phyloP scores from a whole-genome alignment of 2,888 invertebrate species.

The Steinernema hermaphroditum region DNA sequence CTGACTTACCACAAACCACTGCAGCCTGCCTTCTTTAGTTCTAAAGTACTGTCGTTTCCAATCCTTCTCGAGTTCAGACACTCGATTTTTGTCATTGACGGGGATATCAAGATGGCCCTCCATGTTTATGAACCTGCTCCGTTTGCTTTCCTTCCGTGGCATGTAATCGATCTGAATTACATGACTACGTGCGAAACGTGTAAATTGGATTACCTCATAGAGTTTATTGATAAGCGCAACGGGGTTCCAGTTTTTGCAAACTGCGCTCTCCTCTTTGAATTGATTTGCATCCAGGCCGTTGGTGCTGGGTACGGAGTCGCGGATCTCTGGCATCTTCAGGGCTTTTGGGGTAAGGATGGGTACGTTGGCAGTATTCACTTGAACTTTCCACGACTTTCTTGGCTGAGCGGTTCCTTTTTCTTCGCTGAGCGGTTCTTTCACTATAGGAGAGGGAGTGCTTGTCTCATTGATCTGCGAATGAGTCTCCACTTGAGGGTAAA shows the following conservation, averaged over 20 bases:
- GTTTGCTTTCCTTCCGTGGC: slow-evolving; percentile 58
- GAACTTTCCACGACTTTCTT: slow-evolving; percentile 7
- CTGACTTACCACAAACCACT: slow-evolving; percentile 70
- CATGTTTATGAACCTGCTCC: slow-evolving; percentile 68
- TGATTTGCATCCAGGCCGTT: slow-evolving; percentile 20
- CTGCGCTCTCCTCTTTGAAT: slow-evolving; percentile 43
- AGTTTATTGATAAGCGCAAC: slow-evolving; percentile 44
- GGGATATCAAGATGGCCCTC: slow-evolving; percentile 71
- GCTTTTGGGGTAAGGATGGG: slow-evolving; percentile 12
- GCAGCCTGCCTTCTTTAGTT: slow-evolving; percentile 71
- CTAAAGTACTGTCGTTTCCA: slow-evolving; percentile 72
- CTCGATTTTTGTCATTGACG: slow-evolving; percentile 37
- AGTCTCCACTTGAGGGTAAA: neutral
- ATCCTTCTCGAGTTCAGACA: slow-evolving; percentile 72
- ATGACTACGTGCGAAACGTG: neutral
- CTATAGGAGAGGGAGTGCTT: neutral
- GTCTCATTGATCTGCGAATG: neutral
- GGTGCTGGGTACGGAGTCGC: slow-evolving; percentile 5
- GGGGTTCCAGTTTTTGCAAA: slow-evolving; percentile 52
- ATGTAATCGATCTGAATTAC: slow-evolving; percentile 59
- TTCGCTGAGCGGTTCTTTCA: neutral
- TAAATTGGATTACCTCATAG: slow-evolving; percentile 41
- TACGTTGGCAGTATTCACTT: slow-evolving; percentile 3
- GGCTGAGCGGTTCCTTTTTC: neutral
- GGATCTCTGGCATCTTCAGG: slow-evolving; percentile 16